Evolutionary conservation across 1,140 invertebrate genomes (phyloP).

Genomic region (Drosophila pachea): DNA sequence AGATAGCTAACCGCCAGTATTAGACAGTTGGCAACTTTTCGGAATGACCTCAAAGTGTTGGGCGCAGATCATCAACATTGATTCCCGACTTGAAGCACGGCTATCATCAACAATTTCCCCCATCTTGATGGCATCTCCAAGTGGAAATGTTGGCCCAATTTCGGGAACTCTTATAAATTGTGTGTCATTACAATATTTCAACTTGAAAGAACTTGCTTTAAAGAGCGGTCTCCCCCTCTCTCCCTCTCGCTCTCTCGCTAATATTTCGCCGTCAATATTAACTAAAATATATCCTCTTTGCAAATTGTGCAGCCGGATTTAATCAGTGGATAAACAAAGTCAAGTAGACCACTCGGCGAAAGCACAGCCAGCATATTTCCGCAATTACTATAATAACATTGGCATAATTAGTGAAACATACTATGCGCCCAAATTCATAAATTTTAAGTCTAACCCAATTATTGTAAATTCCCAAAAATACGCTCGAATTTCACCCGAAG

Average conservation of each 20-base stretch:
- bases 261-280: not conserved
- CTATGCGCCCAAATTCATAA: constrained; percentile 51
- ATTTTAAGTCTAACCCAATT: constrained; percentile 59
- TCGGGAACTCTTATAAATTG: constrained; percentile 59
- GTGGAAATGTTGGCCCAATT: constrained; percentile 38
- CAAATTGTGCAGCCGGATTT: not conserved
- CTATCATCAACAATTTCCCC: constrained; percentile 49
- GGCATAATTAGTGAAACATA: constrained; percentile 57
- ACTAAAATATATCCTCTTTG: not conserved
- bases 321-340: constrained; percentile 13
- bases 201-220: constrained; percentile 24
- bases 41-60: constrained; percentile 39
- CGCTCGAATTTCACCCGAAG: constrained; percentile 24
- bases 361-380: constrained; percentile 44
- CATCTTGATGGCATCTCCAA: constrained; percentile 27
- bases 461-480: constrained; percentile 49
- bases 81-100: constrained; percentile 53
- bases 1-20: constrained; percentile 47
- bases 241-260: not conserved
- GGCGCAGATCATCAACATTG: constrained; percentile 70
- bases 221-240: not conserved
- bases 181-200: constrained; percentile 64
- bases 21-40: constrained; percentile 55
- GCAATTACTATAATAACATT: constrained; percentile 53
- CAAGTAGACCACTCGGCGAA: not conserved